phyloP scores from a whole-genome alignment of 2,888 invertebrate species.

The Xestoiulus laeticollis region DNA sequence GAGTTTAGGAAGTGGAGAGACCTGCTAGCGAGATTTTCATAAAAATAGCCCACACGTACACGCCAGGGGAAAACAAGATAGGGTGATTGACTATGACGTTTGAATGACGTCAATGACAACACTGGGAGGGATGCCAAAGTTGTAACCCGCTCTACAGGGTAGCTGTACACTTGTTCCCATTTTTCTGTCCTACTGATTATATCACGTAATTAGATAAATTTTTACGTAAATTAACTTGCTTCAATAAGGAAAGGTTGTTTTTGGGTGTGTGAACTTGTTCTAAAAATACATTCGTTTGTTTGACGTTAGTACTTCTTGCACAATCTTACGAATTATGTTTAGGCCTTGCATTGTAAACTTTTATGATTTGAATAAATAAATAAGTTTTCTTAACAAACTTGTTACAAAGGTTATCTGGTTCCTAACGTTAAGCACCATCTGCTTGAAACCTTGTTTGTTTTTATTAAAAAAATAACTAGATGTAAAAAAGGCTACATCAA shows the following conservation, averaged over 20 bases:
- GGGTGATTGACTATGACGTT: background rate
- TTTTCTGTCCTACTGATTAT: slow-evolving; percentile 15
- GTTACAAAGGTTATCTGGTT: too few relatives aligned
- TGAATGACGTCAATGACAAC: background rate
- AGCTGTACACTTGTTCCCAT: slow-evolving; percentile 15
- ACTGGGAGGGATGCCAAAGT: background rate
- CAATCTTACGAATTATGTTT: too few relatives aligned
- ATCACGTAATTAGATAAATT: background rate
- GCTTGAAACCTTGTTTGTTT: too few relatives aligned
- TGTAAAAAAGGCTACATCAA: too few relatives aligned
- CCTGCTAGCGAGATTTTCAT: background rate
- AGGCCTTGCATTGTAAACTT: too few relatives aligned
- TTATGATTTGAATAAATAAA: too few relatives aligned
- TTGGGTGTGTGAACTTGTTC: slow-evolving; percentile 18
- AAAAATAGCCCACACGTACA: background rate
- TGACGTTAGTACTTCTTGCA: too few relatives aligned
- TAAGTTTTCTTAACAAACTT: too few relatives aligned
- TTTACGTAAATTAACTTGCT: background rate
- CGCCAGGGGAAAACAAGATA: background rate
- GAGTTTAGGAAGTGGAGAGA: background rate
- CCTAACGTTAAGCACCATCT: too few relatives aligned
- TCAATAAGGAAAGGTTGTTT: background rate
- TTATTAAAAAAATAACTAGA: too few relatives aligned
- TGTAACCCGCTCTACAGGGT: background rate
- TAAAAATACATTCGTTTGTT: background rate